These are phyloP conservation scores for Ifrita kowaldi DNA, from an alignment of 2,113 vertebrate genomes.

Conservation along the genomic window DNA sequence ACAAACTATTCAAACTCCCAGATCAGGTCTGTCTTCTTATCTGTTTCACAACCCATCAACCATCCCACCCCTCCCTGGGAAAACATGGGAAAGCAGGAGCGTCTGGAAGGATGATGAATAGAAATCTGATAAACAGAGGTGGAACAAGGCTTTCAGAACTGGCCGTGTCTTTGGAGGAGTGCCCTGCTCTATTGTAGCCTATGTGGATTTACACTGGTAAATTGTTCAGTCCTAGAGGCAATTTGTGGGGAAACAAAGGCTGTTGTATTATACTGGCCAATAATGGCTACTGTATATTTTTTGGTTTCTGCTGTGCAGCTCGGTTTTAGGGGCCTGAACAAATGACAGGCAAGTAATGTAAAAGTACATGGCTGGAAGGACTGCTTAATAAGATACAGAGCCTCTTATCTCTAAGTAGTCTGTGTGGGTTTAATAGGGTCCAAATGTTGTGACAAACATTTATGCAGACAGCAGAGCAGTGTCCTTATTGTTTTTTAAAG, in stretches of 20 bases:
- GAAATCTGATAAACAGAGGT: not conserved
- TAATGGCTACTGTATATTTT: not conserved
- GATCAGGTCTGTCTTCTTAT: not conserved
- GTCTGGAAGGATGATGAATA: not conserved
- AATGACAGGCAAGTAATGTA: not conserved
- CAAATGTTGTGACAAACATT: slow-evolving; percentile 18
- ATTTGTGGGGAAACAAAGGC: not conserved
- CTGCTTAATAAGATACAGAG: not conserved
- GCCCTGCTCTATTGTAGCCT: not conserved
- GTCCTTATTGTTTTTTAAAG: not conserved
- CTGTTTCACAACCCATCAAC: not conserved
- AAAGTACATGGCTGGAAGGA: not conserved
- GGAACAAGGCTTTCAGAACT: not conserved
- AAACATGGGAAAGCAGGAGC: not conserved
- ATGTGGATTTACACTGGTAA: not conserved
- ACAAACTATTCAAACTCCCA: not conserved
- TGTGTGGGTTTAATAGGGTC: slow-evolving; percentile 5
- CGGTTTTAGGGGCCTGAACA: not conserved
- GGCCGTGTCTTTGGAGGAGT: not conserved
- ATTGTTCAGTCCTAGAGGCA: not conserved
- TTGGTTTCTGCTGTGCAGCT: not conserved
- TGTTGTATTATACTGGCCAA: not conserved
- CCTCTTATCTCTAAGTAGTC: not conserved
- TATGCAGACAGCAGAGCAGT: not conserved
- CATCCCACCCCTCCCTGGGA: not conserved